Conservation (phyloP, 2,797 vertebrate species). For the Apodemus agrarius region DNA sequence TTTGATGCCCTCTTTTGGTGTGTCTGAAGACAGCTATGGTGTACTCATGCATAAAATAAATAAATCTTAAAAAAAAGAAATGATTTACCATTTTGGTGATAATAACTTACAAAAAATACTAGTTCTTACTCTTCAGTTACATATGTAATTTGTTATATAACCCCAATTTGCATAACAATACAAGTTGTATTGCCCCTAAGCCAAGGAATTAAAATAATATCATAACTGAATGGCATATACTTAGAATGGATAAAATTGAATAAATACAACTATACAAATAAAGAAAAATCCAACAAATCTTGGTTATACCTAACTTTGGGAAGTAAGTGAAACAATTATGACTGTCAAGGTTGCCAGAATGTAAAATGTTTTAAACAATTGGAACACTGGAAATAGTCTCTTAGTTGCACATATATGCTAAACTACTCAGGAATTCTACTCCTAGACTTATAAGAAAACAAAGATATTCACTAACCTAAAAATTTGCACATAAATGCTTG, state of each 20-base stretch:
- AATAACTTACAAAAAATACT: slow-evolving; percentile 1
- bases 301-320: not conserved
- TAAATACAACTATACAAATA: not conserved
- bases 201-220: not conserved
- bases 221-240: not conserved
- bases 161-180: not conserved
- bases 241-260: slow-evolving; percentile 16
- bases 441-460: not conserved
- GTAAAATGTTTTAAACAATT: not conserved
- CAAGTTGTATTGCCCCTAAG: slow-evolving; percentile 7
- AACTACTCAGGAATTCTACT: not conserved
- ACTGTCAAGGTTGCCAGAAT: not conserved
- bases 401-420: not conserved
- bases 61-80: not conserved
- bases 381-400: not conserved
- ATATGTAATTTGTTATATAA: not conserved
- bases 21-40: too few species aligned
- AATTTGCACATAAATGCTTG: not conserved
- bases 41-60: too few species aligned
- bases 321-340: not conserved
- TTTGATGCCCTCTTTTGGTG: too few species aligned
- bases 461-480: not conserved
- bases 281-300: not conserved
- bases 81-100: not conserved
- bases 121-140: not conserved